phyloP scores from a whole-genome alignment of 2,888 invertebrate species.

The Lycaena phlaeas region DNA sequence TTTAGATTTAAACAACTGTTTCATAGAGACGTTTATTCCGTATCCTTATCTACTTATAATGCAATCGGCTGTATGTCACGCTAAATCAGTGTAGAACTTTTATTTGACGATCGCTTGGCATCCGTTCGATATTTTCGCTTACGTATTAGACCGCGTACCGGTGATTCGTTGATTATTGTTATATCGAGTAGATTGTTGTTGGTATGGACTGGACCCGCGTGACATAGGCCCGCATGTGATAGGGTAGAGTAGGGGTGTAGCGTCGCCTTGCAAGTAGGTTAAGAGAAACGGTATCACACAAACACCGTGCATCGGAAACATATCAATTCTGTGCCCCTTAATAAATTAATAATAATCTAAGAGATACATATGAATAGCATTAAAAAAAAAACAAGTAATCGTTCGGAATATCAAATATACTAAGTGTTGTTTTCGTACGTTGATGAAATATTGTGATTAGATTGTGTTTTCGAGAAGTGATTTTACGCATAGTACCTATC shows the following conservation, averaged over 20 bases:
- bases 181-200: slow-evolving; percentile 52
- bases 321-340: slow-evolving; percentile 87
- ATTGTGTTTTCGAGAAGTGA: slow-evolving; percentile 39
- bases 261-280: slow-evolving; percentile 70
- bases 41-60: slow-evolving; percentile 65
- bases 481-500: slow-evolving; percentile 45
- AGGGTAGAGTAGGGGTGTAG: slow-evolving; percentile 66
- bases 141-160: slow-evolving; percentile 13
- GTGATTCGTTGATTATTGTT: slow-evolving; percentile 33
- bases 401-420: slow-evolving; percentile 66
- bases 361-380: slow-evolving; percentile 69
- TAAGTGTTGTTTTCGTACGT: slow-evolving; percentile 66
- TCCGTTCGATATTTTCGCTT: slow-evolving; percentile 29
- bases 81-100: slow-evolving; percentile 31
- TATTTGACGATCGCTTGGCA: slow-evolving; percentile 40
- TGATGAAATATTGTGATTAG: slow-evolving; percentile 39
- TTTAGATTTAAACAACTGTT: slow-evolving; percentile 65
- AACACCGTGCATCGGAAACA: slow-evolving; percentile 83
- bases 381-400: slow-evolving; percentile 58
- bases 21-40: slow-evolving; percentile 74
- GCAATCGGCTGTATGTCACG: slow-evolving; percentile 69
- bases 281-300: slow-evolving; percentile 74
- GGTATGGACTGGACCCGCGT: slow-evolving; percentile 47
- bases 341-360: slow-evolving; percentile 69
- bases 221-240: slow-evolving; percentile 69